A percentile compares a stretch with the other conserved stretches of the same genome.
phyloP scores from a whole-genome alignment of 2,797 vertebrate genomes.

The Leptatherina wallacei region DNA sequence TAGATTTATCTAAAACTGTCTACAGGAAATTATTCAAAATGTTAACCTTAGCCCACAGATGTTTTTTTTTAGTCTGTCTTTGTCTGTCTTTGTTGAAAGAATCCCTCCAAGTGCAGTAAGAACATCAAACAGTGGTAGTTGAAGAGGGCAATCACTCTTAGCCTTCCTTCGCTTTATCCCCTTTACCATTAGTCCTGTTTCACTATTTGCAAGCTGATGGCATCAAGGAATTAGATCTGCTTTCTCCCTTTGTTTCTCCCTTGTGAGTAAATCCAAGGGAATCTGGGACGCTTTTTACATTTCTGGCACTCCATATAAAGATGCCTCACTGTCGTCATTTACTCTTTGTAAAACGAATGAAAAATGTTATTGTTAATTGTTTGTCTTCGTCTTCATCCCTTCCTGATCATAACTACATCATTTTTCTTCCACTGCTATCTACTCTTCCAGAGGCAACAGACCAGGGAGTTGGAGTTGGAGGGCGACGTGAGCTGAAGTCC shows the following conservation, averaged over 20 bases:
- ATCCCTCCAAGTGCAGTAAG: slow-evolving; percentile 20
- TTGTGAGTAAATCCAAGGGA: slow-evolving; percentile 52
- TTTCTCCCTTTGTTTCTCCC: slow-evolving; percentile 24
- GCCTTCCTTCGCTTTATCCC: slow-evolving; percentile 8
- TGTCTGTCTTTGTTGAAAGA: no score
- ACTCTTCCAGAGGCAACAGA: slow-evolving; percentile 90
- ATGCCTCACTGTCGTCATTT: neutral
- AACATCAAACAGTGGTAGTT: slow-evolving; percentile 63
- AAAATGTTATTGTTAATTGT: slow-evolving; percentile 9
- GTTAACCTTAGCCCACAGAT: no score
- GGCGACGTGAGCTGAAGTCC: slow-evolving; percentile 92
- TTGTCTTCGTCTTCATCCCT: neutral
- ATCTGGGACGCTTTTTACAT: neutral
- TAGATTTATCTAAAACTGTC: no score
- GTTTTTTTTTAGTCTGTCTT: no score
- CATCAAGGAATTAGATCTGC: slow-evolving; percentile 52
- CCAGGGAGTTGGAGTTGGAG: slow-evolving; percentile 78
- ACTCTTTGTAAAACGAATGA: neutral
- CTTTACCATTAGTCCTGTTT: slow-evolving; percentile 40
- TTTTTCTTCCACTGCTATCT: neutral
- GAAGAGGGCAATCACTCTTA: slow-evolving; percentile 47
- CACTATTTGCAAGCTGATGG: slow-evolving; percentile 51
- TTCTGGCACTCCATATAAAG: neutral
- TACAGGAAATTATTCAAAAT: no score
- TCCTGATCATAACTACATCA: neutral